Evolutionary conservation across 2,113 vertebrate genomes (phyloP).

Genomic region (Dermatemys mawii): DNA sequence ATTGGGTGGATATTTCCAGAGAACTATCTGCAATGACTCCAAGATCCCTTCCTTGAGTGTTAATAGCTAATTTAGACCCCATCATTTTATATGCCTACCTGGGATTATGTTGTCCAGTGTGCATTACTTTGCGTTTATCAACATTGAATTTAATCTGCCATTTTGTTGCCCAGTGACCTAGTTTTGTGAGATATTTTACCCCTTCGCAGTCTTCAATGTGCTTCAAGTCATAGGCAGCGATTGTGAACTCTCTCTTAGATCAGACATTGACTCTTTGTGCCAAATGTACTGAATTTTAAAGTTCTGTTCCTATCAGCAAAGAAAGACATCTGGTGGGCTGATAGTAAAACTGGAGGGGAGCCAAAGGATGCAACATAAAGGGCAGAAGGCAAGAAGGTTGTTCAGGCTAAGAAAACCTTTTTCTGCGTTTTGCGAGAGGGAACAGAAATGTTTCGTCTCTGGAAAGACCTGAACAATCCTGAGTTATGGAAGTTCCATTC

Average conservation of each 20-base stretch:
- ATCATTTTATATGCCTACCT: too few relatives aligned
- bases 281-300: neutral
- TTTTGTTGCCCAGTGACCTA: too few relatives aligned
- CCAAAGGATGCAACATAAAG: neutral
- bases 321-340: neutral
- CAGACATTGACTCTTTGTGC: neutral
- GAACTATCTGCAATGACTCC: too few relatives aligned
- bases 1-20: too few relatives aligned
- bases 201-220: too few relatives aligned
- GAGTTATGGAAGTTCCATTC: neutral
- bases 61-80: too few relatives aligned
- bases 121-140: too few relatives aligned
- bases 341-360: neutral
- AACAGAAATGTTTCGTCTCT: neutral
- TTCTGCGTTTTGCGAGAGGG: neutral
- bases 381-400: neutral
- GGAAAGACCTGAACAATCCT: neutral
- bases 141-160: too few relatives aligned
- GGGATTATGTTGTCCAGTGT: too few relatives aligned
- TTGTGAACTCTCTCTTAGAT: neutral
- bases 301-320: neutral
- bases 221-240: fast-evolving
- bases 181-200: too few relatives aligned
- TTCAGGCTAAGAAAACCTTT: neutral
- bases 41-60: too few relatives aligned